Evolutionary conservation across 2,888 invertebrate genomes (phyloP).

Genomic region (Eueremaeus valkanovi): DNA sequence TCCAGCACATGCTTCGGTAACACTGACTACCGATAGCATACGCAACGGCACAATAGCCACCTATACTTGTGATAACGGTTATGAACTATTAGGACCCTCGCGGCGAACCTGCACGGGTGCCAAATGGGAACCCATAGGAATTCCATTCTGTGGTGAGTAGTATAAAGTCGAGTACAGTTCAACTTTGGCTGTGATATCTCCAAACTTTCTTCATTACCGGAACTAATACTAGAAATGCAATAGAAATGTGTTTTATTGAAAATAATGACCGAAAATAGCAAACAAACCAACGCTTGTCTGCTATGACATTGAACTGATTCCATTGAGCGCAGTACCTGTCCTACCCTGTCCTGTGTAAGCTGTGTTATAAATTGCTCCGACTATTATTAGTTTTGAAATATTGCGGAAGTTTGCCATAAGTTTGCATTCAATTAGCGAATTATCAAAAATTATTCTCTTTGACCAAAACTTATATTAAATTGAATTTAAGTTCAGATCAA

Average conservation of each 20-base stretch:
- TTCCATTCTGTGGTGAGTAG: slow-evolving; percentile 87
- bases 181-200: background rate
- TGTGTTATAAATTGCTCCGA: background rate
- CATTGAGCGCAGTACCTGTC: slow-evolving; percentile 11
- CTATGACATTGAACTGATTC: slow-evolving; percentile 24
- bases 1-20: slow-evolving; percentile 77
- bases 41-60: slow-evolving; percentile 71
- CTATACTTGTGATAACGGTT: slow-evolving; percentile 81
- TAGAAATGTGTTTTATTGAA: too few relatives aligned
- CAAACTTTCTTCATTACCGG: background rate
- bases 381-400: background rate
- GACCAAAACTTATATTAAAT: background rate
- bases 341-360: background rate
- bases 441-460: background rate
- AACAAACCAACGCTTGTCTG: too few relatives aligned
- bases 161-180: too few relatives aligned
- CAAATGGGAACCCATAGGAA: slow-evolving; percentile 77
- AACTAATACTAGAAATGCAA: too few relatives aligned
- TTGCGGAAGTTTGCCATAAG: slow-evolving; percentile 19
- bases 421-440: background rate
- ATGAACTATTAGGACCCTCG: slow-evolving; percentile 83
- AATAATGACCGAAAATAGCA: too few relatives aligned
- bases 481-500: background rate
- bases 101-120: slow-evolving; percentile 71
- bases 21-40: slow-evolving; percentile 63